Conservation (phyloP, 2,888 invertebrate genomes). For the Cecidostiba fungosa region DNA sequence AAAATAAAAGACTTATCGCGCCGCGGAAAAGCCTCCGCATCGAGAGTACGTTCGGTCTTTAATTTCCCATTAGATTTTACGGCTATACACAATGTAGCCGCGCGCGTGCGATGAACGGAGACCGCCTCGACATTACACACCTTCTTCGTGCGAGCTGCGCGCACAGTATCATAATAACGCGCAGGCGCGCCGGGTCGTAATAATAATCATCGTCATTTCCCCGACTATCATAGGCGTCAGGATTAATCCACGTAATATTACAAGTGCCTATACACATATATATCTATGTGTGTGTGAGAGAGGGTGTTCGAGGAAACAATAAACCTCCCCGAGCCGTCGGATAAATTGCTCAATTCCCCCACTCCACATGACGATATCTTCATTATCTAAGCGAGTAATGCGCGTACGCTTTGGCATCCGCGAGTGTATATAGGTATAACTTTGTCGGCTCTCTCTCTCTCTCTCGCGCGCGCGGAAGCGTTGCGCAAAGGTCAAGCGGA, state of each 20-base stretch:
- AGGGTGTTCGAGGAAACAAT: slow-evolving; percentile 50
- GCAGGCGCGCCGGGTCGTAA: slow-evolving; percentile 1
- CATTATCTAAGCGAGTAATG: slow-evolving; percentile 61
- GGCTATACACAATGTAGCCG: slow-evolving; percentile 42
- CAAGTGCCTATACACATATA: neutral
- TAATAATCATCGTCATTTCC: slow-evolving; percentile 49
- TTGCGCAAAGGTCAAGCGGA: slow-evolving; percentile 64
- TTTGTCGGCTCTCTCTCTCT: neutral
- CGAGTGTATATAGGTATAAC: slow-evolving; percentile 1
- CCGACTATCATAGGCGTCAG: neutral
- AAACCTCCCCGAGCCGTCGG: slow-evolving; percentile 15
- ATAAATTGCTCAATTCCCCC: slow-evolving; percentile 55
- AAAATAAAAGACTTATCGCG: slow-evolving; percentile 36
- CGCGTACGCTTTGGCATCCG: slow-evolving; percentile 50
- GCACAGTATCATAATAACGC: slow-evolving; percentile 35
- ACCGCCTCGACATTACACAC: slow-evolving; percentile 5
- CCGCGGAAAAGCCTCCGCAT: slow-evolving; percentile 9
- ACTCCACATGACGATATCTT: slow-evolving; percentile 55
- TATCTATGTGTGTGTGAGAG: neutral
- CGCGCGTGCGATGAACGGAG: slow-evolving; percentile 5
- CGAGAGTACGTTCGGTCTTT: slow-evolving; percentile 36
- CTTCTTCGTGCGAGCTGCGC: neutral
- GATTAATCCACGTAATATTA: slow-evolving; percentile 47
- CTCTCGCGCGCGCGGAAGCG: slow-evolving; percentile 47
- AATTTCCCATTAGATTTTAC: slow-evolving; percentile 60